Evolutionary conservation across 1,140 invertebrate genomes (phyloP).

Genomic region (Atta colombica): DNA sequence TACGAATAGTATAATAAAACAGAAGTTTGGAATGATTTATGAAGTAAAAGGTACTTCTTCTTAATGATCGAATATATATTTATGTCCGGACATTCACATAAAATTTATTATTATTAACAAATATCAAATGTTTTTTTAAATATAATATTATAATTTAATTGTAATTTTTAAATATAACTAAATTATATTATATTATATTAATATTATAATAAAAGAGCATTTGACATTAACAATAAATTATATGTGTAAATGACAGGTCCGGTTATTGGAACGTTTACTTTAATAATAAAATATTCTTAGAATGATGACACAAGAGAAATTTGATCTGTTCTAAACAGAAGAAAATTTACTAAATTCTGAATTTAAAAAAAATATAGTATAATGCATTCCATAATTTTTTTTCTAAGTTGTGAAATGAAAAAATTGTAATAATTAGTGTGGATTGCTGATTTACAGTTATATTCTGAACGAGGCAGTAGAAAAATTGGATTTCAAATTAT

Average conservation of each 20-base stretch:
- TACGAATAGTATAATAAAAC: neutral
- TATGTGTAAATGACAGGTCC: too few relatives aligned
- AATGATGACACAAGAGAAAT: neutral
- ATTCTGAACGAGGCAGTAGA: neutral
- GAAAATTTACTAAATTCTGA: neutral
- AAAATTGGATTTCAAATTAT: constrained; percentile 33
- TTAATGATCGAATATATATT: too few relatives aligned
- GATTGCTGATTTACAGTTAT: neutral
- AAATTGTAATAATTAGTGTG: neutral
- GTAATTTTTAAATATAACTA: too few relatives aligned
- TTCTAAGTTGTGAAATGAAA: neutral
- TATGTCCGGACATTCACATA: too few relatives aligned
- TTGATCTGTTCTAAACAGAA: neutral
- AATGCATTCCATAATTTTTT: neutral
- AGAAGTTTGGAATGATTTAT: neutral
- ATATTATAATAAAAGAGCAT: too few relatives aligned
- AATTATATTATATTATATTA: too few relatives aligned
- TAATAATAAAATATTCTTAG: neutral
- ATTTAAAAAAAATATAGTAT: neutral
- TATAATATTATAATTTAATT: too few relatives aligned
- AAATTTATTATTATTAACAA: too few relatives aligned
- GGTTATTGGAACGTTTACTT: too few relatives aligned
- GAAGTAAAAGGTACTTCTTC: neutral
- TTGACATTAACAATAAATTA: too few relatives aligned
- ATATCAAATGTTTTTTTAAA: too few relatives aligned